Evolutionary conservation across 2,113 vertebrate species (phyloP).

Genomic region (Ploceus nigricollis): DNA sequence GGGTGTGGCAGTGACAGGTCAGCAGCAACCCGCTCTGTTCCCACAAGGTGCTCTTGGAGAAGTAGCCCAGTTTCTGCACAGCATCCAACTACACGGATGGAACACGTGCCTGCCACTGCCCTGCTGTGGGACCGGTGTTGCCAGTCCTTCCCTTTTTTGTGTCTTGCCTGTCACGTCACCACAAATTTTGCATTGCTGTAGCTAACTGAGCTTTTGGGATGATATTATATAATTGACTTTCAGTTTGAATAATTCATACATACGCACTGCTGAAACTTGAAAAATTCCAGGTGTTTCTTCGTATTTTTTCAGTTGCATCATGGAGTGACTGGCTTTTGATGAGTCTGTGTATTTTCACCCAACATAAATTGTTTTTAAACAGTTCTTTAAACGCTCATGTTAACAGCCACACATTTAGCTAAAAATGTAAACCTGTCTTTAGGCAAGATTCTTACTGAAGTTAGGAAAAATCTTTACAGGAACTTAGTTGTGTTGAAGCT

Average conservation of each 20-base stretch:
- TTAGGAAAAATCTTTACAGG: not conserved
- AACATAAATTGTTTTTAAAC: not conserved
- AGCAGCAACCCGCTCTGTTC: rapidly evolving
- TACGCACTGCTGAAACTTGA: not conserved
- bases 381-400: not conserved
- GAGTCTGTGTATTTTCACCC: not conserved
- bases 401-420: not conserved
- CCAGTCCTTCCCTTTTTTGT: not conserved
- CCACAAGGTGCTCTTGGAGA: rapidly evolving
- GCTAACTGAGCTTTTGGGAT: not conserved
- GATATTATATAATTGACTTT: not conserved
- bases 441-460: not conserved
- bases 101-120: rapidly evolving
- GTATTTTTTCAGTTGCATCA: not conserved
- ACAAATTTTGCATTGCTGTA: not conserved
- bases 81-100: rapidly evolving
- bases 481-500: not conserved
- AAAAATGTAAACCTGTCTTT: not conserved
- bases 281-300: not conserved
- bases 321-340: not conserved
- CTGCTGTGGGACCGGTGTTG: not conserved
- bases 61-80: not conserved
- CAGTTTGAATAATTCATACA: not conserved
- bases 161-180: not conserved
- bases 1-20: not conserved